Evolutionary conservation across 2,797 vertebrate genomes (phyloP).

Genomic region (Podarcis siculus): DNA sequence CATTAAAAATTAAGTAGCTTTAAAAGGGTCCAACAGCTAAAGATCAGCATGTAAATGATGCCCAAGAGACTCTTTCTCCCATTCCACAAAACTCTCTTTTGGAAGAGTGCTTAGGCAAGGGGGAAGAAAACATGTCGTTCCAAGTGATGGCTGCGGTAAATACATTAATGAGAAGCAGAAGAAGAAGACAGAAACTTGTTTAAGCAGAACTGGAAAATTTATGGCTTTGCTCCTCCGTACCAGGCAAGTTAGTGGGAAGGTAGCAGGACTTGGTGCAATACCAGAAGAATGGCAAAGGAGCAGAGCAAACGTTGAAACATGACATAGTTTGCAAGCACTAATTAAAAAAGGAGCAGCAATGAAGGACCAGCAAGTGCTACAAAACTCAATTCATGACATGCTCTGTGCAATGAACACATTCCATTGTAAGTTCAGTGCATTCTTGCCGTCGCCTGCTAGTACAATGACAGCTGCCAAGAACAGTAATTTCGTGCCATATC

Average conservation of each 20-base stretch:
- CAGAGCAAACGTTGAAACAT: neutral
- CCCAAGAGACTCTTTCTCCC: constrained; percentile 36
- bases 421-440: neutral
- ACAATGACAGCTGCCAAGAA: neutral
- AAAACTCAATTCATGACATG: too few relatives aligned
- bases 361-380: neutral
- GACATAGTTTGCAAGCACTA: neutral
- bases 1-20: constrained; percentile 36
- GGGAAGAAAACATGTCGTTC: neutral
- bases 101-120: constrained; percentile 13
- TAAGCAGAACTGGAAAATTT: constrained; percentile 4
- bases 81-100: neutral
- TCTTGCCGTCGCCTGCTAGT: neutral
- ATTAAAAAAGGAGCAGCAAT: neutral
- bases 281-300: neutral
- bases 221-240: neutral
- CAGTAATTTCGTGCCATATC: neutral
- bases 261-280: neutral
- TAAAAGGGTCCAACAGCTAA: constrained; percentile 46
- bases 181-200: neutral
- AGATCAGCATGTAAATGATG: constrained; percentile 47
- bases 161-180: accelerated
- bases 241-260: neutral
- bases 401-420: neutral
- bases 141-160: constrained; percentile 18